These are phyloP conservation scores for Eucidaris tribuloides DNA, from an alignment of 35 echinoderm and acorn worm genomes.

Conservation along the genomic window DNA sequence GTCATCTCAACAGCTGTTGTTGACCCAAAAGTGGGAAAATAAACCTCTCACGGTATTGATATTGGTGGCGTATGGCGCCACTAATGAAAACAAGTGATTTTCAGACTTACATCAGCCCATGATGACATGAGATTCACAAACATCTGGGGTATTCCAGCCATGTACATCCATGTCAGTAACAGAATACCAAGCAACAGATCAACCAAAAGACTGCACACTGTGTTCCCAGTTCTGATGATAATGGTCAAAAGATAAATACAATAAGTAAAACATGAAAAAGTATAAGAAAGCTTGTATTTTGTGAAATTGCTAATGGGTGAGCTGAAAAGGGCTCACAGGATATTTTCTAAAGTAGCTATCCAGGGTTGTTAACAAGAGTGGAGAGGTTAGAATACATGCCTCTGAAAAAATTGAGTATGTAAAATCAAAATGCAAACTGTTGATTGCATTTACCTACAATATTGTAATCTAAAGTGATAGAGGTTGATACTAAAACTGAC, in stretches of 20 bases:
- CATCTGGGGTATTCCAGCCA: neutral
- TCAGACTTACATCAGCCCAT: slow-evolving; percentile 11
- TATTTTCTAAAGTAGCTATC: no score
- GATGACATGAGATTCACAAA: neutral
- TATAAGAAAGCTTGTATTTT: no score
- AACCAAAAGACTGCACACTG: neutral
- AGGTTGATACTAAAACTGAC: no score
- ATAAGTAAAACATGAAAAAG: no score
- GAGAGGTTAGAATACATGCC: no score
- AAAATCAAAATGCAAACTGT: no score
- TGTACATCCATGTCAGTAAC: neutral
- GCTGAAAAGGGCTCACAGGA: no score
- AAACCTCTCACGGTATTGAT: neutral
- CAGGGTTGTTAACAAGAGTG: no score
- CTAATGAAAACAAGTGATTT: neutral
- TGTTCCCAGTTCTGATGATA: neutral
- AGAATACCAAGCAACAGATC: neutral
- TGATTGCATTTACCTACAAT: no score
- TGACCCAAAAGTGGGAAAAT: neutral
- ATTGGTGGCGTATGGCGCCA: neutral
- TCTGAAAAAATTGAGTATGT: no score
- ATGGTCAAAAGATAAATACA: neutral
- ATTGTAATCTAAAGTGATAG: no score
- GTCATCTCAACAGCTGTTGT: neutral
- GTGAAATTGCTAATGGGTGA: no score